These are phyloP conservation scores for Eulimnadia texana DNA, from an alignment of 1,140 invertebrate species.

Conservation along the genomic window DNA sequence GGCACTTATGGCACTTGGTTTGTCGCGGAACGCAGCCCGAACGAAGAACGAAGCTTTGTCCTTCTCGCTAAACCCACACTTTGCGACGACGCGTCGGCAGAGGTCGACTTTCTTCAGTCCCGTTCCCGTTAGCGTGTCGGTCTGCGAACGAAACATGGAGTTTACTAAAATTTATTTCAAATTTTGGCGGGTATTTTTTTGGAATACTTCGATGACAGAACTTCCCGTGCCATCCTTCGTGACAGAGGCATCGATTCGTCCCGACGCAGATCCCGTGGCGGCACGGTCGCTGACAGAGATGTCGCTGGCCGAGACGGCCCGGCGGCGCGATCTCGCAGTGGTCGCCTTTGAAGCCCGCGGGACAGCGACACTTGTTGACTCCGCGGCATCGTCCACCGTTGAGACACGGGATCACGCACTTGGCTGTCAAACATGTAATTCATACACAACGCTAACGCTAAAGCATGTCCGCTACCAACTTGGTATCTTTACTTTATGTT, in stretches of 20 bases:
- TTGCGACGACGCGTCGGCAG: neutral
- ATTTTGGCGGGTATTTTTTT: neutral
- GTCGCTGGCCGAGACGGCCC: constrained; percentile 37
- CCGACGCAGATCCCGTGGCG: constrained; percentile 46
- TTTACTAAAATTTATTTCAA: neutral
- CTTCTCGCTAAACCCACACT: constrained; percentile 8
- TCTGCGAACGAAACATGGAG: neutral
- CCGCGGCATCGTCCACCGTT: constrained; percentile 71
- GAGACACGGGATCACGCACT: constrained; percentile 73
- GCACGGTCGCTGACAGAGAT: constrained; percentile 50
- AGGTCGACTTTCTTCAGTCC: neutral
- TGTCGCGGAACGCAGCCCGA: too few species aligned
- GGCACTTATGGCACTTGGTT: too few species aligned
- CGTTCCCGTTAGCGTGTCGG: neutral
- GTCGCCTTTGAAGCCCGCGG: constrained; percentile 56
- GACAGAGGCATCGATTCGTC: constrained; percentile 52
- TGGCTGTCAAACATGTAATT: constrained; percentile 40
- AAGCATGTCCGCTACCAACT: neutral
- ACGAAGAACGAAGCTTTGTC: too few species aligned
- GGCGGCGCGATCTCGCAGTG: constrained; percentile 59
- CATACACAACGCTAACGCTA: constrained; percentile 11
- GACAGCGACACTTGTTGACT: constrained; percentile 70
- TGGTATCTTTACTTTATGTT: neutral
- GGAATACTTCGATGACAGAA: constrained; percentile 39
- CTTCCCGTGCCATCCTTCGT: constrained; percentile 53